Base-by-base conservation (phyloP, 2,797 vertebrate genomes). In the Vipera ursinii region DNA sequence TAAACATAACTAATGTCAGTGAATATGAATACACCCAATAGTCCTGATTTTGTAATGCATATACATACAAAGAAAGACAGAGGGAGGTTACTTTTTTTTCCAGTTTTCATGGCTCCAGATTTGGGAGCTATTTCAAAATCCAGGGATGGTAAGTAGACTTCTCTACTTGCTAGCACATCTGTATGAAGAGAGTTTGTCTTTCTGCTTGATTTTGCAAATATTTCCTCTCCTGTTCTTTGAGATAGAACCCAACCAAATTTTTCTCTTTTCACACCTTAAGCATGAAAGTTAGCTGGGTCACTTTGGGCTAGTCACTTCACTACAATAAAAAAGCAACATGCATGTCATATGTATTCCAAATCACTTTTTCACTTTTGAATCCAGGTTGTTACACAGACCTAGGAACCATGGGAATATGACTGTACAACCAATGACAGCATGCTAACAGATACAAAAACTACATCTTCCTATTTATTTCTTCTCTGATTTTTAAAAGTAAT, bases 1-100 rank as follows among this genome's bases (percentile, higher is more conserved):
- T 69, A 91, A 89, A 91, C 89, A 51, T 86, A 48, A 89, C 88
- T 15, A 51, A 56, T n/a, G 24, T 88, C 65, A 92, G 13, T 55
- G 6, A 93, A 9, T 3, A 90, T 63, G 0, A 89, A 17, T 93
- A 22, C 14, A 90, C 92, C 24, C 85, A 28, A 14, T 91, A 91
- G 15, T 86, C 26, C 22, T 5, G 86, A 2, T 6, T 86, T 59
- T 8, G 78, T 48, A 44, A 53, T 14, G 6, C 14, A 88, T 20
- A 60, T 44, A 17, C 1, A 32, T 51, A 20, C 9, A 53, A 17
- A 38, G 24, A 17, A 28, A 48, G 10, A 24, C 38, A 15, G 87
- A 63, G 3, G 44, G 9, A 4, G 24, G 51, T 24, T 4, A 1
- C 6, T 38, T 10, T 44, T 44, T 86, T 51, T 89, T n/a, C n/a